A percentile compares a stretch with the other conserved stretches of the same genome.
Evolutionary conservation across 2,888 invertebrate genomes (phyloP).

Genomic region (Latrodectus hesperus): DNA sequence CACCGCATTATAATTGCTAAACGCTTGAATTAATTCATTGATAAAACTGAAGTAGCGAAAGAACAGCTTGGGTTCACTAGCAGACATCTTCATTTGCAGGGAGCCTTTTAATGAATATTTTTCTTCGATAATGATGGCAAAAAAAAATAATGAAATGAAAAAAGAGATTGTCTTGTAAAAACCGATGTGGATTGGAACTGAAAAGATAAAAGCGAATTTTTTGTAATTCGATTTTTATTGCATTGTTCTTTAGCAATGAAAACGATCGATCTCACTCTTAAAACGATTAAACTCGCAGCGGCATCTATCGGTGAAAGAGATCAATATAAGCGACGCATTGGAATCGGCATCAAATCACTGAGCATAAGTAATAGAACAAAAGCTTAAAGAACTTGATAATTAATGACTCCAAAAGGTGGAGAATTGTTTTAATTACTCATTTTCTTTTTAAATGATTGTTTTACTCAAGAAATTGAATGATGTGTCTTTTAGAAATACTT

Average conservation of each 20-base stretch:
- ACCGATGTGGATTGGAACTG: slow-evolving; percentile 59
- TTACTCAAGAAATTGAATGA: too few relatives aligned
- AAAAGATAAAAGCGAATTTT: slow-evolving; percentile 50
- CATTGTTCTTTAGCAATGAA: slow-evolving; percentile 46
- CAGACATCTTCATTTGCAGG: slow-evolving; percentile 62
- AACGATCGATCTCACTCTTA: slow-evolving; percentile 15
- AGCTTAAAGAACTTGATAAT: slow-evolving; percentile 17
- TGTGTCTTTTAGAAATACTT: too few relatives aligned
- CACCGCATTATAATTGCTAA: slow-evolving; percentile 64
- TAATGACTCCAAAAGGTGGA: slow-evolving; percentile 29
- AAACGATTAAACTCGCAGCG: slow-evolving; percentile 52
- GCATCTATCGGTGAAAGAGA: slow-evolving; percentile 58
- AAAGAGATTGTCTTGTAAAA: slow-evolving; percentile 45
- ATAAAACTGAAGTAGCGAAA: slow-evolving; percentile 43
- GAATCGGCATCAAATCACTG: slow-evolving; percentile 42
- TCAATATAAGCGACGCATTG: slow-evolving; percentile 37
- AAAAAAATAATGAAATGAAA: slow-evolving; percentile 20
- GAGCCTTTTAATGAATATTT: slow-evolving; percentile 61
- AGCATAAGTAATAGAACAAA: slow-evolving; percentile 62
- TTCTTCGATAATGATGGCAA: slow-evolving; percentile 63
- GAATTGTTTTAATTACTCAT: background rate
- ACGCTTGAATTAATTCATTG: slow-evolving; percentile 69
- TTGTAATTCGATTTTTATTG: slow-evolving; percentile 66
- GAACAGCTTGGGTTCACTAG: slow-evolving; percentile 46
- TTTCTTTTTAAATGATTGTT: too few relatives aligned